Base-by-base conservation (phyloP, 2,797 vertebrate species). In the Enteromius mattozi region DNA sequence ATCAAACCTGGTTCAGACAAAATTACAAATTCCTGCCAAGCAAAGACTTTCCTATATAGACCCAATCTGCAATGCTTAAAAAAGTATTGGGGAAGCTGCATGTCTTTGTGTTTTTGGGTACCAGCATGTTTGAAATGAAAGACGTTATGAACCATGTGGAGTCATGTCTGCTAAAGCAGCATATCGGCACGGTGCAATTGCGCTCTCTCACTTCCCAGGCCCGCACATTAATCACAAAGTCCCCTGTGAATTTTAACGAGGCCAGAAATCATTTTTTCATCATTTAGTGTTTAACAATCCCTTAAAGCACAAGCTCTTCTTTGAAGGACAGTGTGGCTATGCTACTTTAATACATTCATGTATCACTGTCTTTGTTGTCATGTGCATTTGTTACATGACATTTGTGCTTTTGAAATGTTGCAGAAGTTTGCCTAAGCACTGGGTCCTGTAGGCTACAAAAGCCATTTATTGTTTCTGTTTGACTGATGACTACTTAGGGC, bases 221-320 rank as follows among this genome's bases (percentile, higher is more conserved):
- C 4, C n/a, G 76, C 72, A 83, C 35, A 83, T 77, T 83, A 56
- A 68, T 68, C 59, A 77, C 33, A 54, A 68, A 56, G 72, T 68
- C 72, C 47, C 54, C 47, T 19, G 61, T 76, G 81, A 83, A 77
- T 87, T 86, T 77, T 80, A 77, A 76, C 59, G 56, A 75, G 70
- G 47, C 40, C 27, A 70, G 69, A 65, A 71, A 79, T 65, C 21
- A 19, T 71, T 74, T 74, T 71, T 65, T 82, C 27, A 33, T 66
- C 45, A 54, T 78, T 82, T 82, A 63, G 40, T 74, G 42, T 51
- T 82, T 82, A 82, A 75, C 70, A 82, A 65, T 9, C 81, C 30
- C 81, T 75, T 82, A 82, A 65, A 82, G 30, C 49, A 75, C 6
- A 2, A 74, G 21, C n/a, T 49, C 14, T 49, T 65, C 16, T 47